A percentile compares a stretch with the other conserved stretches of the same genome.
These are phyloP conservation scores for Pipistrellus kuhlii DNA, from an alignment of 2,797 vertebrate genomes.

Conservation along the genomic window DNA sequence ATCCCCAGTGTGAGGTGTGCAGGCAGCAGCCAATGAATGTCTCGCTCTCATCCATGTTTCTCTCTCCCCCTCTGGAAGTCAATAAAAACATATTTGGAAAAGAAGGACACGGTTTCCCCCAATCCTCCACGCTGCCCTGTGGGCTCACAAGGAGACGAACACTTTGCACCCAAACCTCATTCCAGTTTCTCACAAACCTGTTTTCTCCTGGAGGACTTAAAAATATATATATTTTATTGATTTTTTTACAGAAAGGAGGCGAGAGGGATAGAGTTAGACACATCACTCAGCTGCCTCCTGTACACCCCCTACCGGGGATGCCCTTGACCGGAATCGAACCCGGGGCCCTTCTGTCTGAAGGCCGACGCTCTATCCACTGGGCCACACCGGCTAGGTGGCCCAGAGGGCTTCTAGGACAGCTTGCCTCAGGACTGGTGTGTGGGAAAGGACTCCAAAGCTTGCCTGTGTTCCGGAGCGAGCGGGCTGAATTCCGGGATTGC, in stretches of 20 bases:
- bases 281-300: no score
- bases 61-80: neutral
- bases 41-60: neutral
- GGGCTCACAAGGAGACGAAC: no score
- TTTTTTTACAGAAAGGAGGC: no score
- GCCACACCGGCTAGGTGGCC: neutral
- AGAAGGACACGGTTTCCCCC: neutral
- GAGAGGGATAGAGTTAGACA: no score
- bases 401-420: neutral
- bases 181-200: neutral
- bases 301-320: no score
- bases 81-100: neutral
- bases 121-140: fast-evolving
- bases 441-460: neutral
- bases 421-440: neutral
- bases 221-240: no score
- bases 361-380: no score
- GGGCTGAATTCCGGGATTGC: neutral
- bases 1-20: no score
- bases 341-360: no score
- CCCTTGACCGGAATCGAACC: no score
- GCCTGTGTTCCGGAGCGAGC: neutral
- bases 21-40: neutral
- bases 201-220: neutral
- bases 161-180: no score